Evolutionary conservation across 2,888 invertebrate genomes (phyloP).

Genomic region (Carabus problematicus): DNA sequence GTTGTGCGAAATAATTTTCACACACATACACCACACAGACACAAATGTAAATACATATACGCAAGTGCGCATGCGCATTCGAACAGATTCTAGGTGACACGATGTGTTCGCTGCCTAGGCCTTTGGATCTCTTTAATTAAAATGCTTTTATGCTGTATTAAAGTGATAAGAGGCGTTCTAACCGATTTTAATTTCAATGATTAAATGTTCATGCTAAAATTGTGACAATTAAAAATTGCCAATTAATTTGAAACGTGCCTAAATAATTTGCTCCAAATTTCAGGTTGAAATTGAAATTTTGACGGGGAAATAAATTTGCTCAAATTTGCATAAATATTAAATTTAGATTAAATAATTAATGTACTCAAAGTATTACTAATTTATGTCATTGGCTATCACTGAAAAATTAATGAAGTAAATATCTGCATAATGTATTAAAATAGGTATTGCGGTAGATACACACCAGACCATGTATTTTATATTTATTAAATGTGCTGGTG

Average conservation of each 20-base stretch:
- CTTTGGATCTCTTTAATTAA: constrained; percentile 20
- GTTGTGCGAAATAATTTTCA: too few species aligned
- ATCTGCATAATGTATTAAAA: background rate
- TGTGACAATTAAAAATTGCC: constrained; percentile 26
- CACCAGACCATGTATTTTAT: too few species aligned
- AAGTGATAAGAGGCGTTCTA: constrained; percentile 10
- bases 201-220: constrained; percentile 23
- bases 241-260: constrained; percentile 22
- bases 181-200: constrained; percentile 23
- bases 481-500: too few species aligned
- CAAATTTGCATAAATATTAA: background rate
- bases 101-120: background rate
- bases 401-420: constrained; percentile 3
- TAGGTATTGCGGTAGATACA: too few species aligned
- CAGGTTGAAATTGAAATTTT: background rate
- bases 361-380: background rate
- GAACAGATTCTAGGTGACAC: background rate
- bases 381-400: background rate
- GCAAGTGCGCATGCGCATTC: too few species aligned
- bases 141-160: constrained; percentile 16
- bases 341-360: background rate
- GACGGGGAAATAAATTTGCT: background rate
- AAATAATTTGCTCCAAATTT: background rate
- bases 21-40: too few species aligned
- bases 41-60: too few species aligned